Base-by-base conservation (phyloP, 2,797 vertebrate genomes). In the Squalus acanthias region DNA sequence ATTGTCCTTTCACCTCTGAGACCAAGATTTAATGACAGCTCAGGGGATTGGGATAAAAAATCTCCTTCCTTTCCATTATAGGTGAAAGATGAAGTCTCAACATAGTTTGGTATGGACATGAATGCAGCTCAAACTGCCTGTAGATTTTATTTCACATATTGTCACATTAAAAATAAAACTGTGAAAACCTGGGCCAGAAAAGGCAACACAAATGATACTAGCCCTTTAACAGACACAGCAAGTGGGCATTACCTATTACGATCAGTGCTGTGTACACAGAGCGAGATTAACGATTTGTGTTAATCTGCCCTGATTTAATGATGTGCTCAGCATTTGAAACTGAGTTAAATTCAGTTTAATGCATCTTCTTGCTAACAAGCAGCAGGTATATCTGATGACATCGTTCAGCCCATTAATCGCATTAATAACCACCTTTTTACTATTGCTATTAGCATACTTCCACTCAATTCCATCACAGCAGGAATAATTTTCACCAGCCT, bases 301-400 rank as follows among this genome's bases (percentile, higher is more conserved):
- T 96, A 96, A 95, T 96, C 96, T 96, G 95, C 70, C 94, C 74
- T 96, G 96, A 97, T 96, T 96, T 96, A 97, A 96, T 96, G 95
- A 96, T 95, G 96, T 96, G 96, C 96, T 96, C 96, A 96, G 69
- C 97, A 63, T 74, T 89, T 87, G 96, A 96, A 96, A 93, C 96
- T 67, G 3, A 50, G 96, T 96, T 96, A 96, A 96, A 4, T 69
- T 96, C 46, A 96, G 95, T 96, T 96, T 92, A 96, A 96, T 96
- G 96, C 91, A 88, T 69, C 85, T 96, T 96, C 95, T 96, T 93
- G 85, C 96, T 96, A 96, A 96, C 95, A 96, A 96, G 96, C 96
- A 85, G 95, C 96, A 94, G 89, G 95, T 96, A 93, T 96, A 88
- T 87, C 26, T 94, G 92, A 95, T 63, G 92, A 88, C 70, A 96